Evolutionary conservation across 2,888 invertebrate genomes (phyloP).

Genomic region (Dynastes grantii): DNA sequence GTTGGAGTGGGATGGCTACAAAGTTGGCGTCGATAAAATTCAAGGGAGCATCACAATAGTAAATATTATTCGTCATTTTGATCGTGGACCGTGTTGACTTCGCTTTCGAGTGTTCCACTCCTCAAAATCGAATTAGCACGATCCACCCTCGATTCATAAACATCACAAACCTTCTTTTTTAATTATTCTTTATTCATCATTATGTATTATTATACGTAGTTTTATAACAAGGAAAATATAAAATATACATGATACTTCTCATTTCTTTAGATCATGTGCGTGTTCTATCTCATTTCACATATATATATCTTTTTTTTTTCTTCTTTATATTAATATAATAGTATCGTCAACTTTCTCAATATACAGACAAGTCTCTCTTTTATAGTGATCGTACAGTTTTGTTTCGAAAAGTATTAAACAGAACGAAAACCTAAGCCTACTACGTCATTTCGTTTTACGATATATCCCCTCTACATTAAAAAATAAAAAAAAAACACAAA

Average conservation of each 20-base stretch:
- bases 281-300: conserved; percentile 27
- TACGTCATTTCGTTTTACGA: conserved; percentile 12
- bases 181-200: conserved; percentile 16
- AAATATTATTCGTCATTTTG: conserved; percentile 23
- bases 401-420: conserved; percentile 38
- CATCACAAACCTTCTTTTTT: conserved; percentile 52
- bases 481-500: background rate
- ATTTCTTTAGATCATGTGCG: conserved; percentile 62
- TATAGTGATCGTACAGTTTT: conserved; percentile 15
- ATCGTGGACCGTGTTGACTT: background rate
- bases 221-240: conserved; percentile 42
- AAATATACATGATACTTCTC: conserved; percentile 48
- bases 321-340: background rate
- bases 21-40: conserved; percentile 29
- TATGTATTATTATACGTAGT: conserved; percentile 21
- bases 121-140: conserved; percentile 15
- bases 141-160: conserved; percentile 37
- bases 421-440: conserved; percentile 32
- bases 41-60: conserved; percentile 52
- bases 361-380: conserved; percentile 65
- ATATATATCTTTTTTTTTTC: conserved; percentile 32
- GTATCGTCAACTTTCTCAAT: conserved; percentile 64
- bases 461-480: background rate
- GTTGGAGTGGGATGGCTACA: background rate
- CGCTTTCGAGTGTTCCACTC: conserved; percentile 49